Evolutionary conservation across 2,888 invertebrate species (phyloP).

Genomic region (Limenitis camilla): DNA sequence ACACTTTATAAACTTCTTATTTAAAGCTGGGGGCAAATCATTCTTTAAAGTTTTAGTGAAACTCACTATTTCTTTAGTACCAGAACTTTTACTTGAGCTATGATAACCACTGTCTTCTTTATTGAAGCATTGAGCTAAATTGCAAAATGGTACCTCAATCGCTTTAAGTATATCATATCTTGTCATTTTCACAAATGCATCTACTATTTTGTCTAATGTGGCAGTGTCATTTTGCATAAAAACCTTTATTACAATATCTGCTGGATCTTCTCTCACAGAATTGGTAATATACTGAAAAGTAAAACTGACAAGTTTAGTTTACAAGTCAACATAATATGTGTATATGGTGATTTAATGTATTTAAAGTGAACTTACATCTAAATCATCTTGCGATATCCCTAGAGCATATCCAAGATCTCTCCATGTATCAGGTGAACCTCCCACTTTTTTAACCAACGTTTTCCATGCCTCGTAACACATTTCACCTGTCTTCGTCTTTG

Average conservation of each 20-base stretch:
- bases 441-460: constrained; percentile 52
- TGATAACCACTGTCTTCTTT: constrained; percentile 66
- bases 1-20: constrained; percentile 42
- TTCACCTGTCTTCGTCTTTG: constrained; percentile 50
- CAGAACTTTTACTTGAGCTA: constrained; percentile 45
- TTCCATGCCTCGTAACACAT: constrained; percentile 61
- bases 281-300: constrained; percentile 67
- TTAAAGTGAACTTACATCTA: constrained; percentile 51
- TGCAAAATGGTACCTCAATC: constrained; percentile 55
- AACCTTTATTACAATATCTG: constrained; percentile 69
- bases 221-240: constrained; percentile 69
- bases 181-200: constrained; percentile 62
- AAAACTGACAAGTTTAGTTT: background rate
- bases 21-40: constrained; percentile 59
- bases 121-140: constrained; percentile 51
- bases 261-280: constrained; percentile 69
- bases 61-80: constrained; percentile 53
- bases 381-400: constrained; percentile 51
- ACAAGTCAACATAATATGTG: background rate
- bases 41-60: constrained; percentile 48
- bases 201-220: constrained; percentile 69
- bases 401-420: constrained; percentile 53
- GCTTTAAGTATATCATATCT: constrained; percentile 70
- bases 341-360: background rate
- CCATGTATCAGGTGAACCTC: constrained; percentile 60